Evolutionary conservation across 2,113 vertebrate genomes (phyloP).

Genomic region (Microcebus murinus): DNA sequence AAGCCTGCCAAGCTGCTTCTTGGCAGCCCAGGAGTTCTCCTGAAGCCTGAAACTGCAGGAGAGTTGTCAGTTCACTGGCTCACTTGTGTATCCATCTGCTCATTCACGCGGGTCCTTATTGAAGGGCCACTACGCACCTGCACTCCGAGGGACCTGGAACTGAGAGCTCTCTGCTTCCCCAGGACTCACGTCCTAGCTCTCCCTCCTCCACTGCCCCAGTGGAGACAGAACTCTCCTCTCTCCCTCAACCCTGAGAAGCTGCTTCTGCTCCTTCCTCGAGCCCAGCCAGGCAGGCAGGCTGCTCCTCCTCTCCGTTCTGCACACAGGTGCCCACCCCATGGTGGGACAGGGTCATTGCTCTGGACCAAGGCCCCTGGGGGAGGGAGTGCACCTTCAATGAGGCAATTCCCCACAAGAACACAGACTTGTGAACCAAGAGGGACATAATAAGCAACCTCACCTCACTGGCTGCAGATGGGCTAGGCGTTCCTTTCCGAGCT

Average conservation of each 20-base stretch:
- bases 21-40: neutral
- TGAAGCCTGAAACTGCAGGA: neutral
- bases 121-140: neutral
- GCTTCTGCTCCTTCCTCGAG: neutral
- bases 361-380: neutral
- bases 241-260: neutral
- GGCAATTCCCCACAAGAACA: neutral
- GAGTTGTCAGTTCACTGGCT: neutral
- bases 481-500: neutral
- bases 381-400: neutral
- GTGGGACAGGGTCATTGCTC: neutral
- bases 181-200: neutral
- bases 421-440: fast-evolving
- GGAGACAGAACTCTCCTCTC: neutral
- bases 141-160: neutral
- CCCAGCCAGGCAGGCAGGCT: neutral
- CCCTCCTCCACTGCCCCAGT: no score
- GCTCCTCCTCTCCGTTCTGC: fast-evolving
- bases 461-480: neutral
- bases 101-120: neutral
- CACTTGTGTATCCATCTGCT: neutral
- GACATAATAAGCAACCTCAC: neutral
- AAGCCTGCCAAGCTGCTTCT: neutral
- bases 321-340: neutral
- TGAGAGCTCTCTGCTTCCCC: neutral